A percentile compares a stretch with the other conserved stretches of the same genome.
Conservation (phyloP, 2,797 vertebrate genomes). For the Enteromius fasciolatus region DNA sequence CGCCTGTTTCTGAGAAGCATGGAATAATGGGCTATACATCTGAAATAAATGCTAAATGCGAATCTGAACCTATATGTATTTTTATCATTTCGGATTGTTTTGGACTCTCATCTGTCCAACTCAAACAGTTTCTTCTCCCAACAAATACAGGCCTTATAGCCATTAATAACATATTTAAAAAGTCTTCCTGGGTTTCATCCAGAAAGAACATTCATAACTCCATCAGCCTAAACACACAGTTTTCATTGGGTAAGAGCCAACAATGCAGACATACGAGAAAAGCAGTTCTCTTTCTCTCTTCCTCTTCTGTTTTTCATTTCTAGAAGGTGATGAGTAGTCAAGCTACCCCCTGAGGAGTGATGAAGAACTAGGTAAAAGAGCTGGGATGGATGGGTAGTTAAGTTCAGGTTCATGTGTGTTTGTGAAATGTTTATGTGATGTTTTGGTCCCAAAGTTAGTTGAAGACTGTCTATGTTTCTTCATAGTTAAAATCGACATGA, state of each 20-base stretch:
- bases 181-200: slow-evolving; percentile 56
- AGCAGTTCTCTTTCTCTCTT: slow-evolving; percentile 35
- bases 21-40: slow-evolving; percentile 49
- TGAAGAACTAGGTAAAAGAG: slow-evolving; percentile 11
- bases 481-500: not conserved
- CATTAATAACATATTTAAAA: slow-evolving; percentile 66
- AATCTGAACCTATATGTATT: slow-evolving; percentile 53
- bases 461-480: not conserved
- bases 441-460: not conserved
- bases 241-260: slow-evolving; percentile 61
- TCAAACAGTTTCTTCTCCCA: slow-evolving; percentile 56
- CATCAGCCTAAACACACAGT: slow-evolving; percentile 64
- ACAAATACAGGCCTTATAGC: slow-evolving; percentile 52
- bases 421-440: slow-evolving; percentile 9
- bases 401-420: not conserved
- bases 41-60: slow-evolving; percentile 52
- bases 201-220: slow-evolving; percentile 64
- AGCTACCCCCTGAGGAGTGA: not conserved
- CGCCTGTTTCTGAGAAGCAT: slow-evolving; percentile 33
- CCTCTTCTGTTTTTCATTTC: slow-evolving; percentile 23
- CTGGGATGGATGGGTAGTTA: not conserved
- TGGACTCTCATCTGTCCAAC: slow-evolving; percentile 49
- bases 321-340: slow-evolving; percentile 21
- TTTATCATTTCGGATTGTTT: slow-evolving; percentile 58
- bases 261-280: slow-evolving; percentile 55